phyloP scores from a whole-genome alignment of 2,113 vertebrate species.

The Pelobates fuscus region DNA sequence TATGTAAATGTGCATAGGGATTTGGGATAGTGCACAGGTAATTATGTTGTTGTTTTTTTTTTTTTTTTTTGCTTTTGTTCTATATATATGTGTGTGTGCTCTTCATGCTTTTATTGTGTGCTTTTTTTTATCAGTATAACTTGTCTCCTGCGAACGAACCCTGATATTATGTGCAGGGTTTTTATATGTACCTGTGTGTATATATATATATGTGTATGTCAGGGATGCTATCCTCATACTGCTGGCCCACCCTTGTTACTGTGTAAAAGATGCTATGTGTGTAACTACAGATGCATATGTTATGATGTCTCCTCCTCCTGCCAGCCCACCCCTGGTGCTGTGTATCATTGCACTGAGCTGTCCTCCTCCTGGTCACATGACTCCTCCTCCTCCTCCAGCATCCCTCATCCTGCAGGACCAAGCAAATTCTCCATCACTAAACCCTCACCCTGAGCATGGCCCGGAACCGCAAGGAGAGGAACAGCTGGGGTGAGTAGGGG shows the following conservation, averaged over 20 bases:
- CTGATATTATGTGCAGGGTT: too few relatives aligned
- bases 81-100: too few relatives aligned
- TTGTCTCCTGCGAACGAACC: too few relatives aligned
- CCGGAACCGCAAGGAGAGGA: conserved; percentile 77
- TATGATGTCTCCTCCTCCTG: background rate
- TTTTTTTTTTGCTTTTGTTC: too few relatives aligned
- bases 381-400: conserved; percentile 25
- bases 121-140: too few relatives aligned
- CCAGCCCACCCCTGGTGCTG: background rate
- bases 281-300: background rate
- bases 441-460: conserved; percentile 38
- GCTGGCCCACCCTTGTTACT: background rate
- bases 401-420: conserved; percentile 46
- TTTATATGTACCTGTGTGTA: background rate
- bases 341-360: conserved; percentile 22
- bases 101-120: too few relatives aligned
- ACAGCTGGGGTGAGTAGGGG: conserved; percentile 88
- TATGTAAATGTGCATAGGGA: too few relatives aligned
- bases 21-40: too few relatives aligned
- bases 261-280: background rate
- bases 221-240: background rate
- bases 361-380: conserved; percentile 29
- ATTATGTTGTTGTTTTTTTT: too few relatives aligned
- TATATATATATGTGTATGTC: background rate
- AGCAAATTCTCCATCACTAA: conserved; percentile 44